Evolutionary conservation across 2,888 invertebrate species (phyloP).

Genomic region (Rhyacophila evoluta): DNA sequence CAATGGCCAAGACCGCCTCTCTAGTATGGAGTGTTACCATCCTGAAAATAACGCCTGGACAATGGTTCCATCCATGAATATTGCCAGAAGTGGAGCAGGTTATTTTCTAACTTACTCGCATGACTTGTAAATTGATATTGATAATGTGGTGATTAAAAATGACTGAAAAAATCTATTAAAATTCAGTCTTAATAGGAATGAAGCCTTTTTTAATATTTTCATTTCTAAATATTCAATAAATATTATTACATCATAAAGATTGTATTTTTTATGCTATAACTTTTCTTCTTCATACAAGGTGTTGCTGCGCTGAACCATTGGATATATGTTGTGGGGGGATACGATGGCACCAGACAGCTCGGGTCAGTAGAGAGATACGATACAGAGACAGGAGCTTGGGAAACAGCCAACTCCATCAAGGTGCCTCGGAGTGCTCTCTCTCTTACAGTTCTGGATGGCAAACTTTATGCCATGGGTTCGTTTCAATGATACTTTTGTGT

Average conservation of each 20-base stretch:
- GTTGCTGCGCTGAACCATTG: conserved; percentile 87
- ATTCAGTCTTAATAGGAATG: too few relatives aligned
- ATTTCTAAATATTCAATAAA: too few relatives aligned
- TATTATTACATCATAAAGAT: too few relatives aligned
- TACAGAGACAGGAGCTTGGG: conserved; percentile 86
- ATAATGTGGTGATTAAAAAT: too few relatives aligned
- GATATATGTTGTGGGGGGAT: conserved; percentile 96
- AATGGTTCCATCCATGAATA: conserved; percentile 81
- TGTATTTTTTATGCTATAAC: too few relatives aligned
- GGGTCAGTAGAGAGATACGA: conserved; percentile 88
- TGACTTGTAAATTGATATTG: too few relatives aligned
- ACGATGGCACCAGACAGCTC: conserved; percentile 86
- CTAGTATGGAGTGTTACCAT: conserved; percentile 90
- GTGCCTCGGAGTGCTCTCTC: conserved; percentile 90
- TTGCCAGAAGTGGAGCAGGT: conserved; percentile 88
- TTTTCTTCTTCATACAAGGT: too few relatives aligned
- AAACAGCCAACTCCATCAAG: conserved; percentile 79
- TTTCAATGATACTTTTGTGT: conserved; percentile 31
- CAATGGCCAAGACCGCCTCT: conserved; percentile 83
- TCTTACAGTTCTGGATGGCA: conserved; percentile 86
- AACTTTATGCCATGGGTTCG: conserved; percentile 89
- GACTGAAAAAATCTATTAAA: too few relatives aligned
- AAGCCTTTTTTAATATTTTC: too few relatives aligned
- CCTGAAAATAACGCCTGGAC: conserved; percentile 94
- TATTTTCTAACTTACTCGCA: too few relatives aligned